Evolutionary conservation across 1,140 invertebrate genomes (phyloP).

Genomic region (Habropoda laboriosa): DNA sequence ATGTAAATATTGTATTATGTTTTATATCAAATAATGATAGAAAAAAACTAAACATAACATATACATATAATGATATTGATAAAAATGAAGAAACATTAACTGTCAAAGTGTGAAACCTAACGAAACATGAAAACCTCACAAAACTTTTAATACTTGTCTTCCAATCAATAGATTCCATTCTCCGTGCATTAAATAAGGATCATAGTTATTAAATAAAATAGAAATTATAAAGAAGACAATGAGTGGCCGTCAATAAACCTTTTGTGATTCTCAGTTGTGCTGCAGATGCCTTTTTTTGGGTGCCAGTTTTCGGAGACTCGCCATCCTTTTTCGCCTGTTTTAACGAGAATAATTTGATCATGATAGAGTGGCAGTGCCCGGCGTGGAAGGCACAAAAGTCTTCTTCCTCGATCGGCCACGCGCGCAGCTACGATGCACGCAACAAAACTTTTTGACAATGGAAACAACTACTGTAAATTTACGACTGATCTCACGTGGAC

Average conservation of each 20-base stretch:
- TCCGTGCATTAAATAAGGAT: not conserved
- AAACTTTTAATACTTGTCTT: not conserved
- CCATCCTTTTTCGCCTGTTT: constrained; percentile 99
- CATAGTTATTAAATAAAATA: not conserved
- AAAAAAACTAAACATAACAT: not conserved
- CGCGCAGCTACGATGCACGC: constrained; percentile 41
- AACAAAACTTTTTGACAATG: constrained; percentile 49
- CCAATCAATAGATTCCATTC: not conserved
- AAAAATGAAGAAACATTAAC: constrained; percentile 12
- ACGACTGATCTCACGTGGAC: constrained; percentile 61
- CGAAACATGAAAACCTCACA: not conserved
- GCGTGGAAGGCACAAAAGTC: constrained; percentile 58
- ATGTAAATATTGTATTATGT: not conserved
- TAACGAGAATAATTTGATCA: constrained; percentile 99
- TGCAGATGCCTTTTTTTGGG: constrained; percentile 96
- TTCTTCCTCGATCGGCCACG: constrained; percentile 49
- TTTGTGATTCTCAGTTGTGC: constrained; percentile 98
- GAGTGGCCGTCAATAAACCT: constrained; percentile 84
- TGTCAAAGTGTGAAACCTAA: not conserved
- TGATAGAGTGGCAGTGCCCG: constrained; percentile 79
- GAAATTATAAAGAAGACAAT: constrained; percentile 12
- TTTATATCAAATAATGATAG: not conserved
- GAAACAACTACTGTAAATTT: constrained; percentile 52
- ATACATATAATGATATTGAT: not conserved
- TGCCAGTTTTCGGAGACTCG: constrained; percentile 88